Base-by-base conservation (phyloP, 2,888 invertebrate species). In the Polyploca ridens region DNA sequence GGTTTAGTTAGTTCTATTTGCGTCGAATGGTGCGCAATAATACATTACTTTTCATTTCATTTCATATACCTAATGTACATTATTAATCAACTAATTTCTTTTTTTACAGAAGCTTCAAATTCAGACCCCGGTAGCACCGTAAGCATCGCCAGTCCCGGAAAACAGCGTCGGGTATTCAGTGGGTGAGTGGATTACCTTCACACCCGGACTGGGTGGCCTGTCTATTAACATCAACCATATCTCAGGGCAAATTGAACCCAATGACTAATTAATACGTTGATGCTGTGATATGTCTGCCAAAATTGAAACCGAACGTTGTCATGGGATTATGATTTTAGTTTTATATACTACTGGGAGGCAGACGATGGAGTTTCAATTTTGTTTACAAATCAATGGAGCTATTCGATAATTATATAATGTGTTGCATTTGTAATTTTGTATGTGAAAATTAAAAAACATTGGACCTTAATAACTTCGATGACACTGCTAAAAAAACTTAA, bases 101-200 rank as follows among this genome's bases (percentile, higher is more conserved):
- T 83, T 84, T 81, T 95, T 94, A 67, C 95, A 96, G 97, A 97
- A 85, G 94, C 96, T 65, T 90, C 95, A 44, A 94, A 94, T 81
- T 96, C 96, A 77, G 96, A 96, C 77, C 94, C 94, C 63, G 93
- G 92, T 82, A 79, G 94, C 91, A 82, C 87, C 84, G 84, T 93
- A 83, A 87, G 94, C 93, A 96, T 96, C 62, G 97, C 97, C 77
- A 98, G 98, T 66, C 97, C 97, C 33, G 97, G 98, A 63, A 98
- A 97, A 86, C 98, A 98, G 86, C 95, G 97, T 68, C 95, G 97
- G 74, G 97, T 96, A 62, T 98, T 98, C 81, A 97, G 97, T 86
- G 97, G 97, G 98, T 98, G 91, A 97, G 97, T 96, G 5, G 54
- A 63, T 62, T 33, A 16, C 64, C 58, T 41, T 67, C 66, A 35